Conservation (phyloP, 2,113 vertebrate genomes). For the Ranitomeya imitator region DNA sequence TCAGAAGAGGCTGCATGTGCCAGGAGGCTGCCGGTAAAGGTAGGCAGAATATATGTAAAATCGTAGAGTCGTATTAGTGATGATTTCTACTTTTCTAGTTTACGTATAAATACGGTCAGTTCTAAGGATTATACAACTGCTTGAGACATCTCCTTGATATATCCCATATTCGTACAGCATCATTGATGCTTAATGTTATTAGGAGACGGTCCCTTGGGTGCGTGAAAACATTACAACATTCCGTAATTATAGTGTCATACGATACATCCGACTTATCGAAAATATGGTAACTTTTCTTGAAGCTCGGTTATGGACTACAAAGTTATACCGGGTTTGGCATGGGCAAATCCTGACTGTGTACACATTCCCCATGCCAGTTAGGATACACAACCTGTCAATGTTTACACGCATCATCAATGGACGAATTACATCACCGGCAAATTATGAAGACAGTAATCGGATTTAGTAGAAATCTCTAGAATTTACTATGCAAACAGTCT, state of each 20-base stretch:
- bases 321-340: too few species aligned
- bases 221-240: too few species aligned
- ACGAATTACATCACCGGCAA: not conserved
- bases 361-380: not conserved
- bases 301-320: too few species aligned
- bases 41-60: slow-evolving; percentile 12
- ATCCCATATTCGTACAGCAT: too few species aligned
- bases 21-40: slow-evolving; percentile 26
- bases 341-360: too few species aligned
- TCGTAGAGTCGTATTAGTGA: not conserved
- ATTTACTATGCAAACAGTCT: not conserved
- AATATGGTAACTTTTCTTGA: too few species aligned
- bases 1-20: slow-evolving; percentile 20
- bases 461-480: not conserved
- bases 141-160: too few species aligned
- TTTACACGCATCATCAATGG: not conserved
- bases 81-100: not conserved
- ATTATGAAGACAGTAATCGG: not conserved
- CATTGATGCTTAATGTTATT: too few species aligned
- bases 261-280: not conserved
- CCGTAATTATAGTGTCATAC: not conserved
- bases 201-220: too few species aligned
- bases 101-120: not conserved
- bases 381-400: not conserved
- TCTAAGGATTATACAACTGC: not conserved